A percentile compares a stretch with the other conserved stretches of the same genome.
phyloP scores from a whole-genome alignment of 2,113 vertebrate genomes.

The Scartelaos histophorus region DNA sequence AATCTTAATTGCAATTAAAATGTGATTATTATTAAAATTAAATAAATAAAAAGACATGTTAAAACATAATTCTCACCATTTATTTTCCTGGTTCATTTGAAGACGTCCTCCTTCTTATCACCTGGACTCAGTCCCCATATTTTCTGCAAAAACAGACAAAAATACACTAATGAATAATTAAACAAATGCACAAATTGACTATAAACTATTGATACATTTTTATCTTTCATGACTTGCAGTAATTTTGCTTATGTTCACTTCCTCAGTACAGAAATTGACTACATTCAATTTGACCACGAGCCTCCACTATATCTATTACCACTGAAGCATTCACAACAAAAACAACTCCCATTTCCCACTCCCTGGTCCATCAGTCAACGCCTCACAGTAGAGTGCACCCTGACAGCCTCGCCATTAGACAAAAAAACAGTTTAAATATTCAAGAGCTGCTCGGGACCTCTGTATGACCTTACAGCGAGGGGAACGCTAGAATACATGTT shows the following conservation, averaged over 20 bases:
- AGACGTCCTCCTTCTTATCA: slow-evolving; percentile 41
- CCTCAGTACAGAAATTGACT: background rate
- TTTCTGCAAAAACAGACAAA: slow-evolving; percentile 16
- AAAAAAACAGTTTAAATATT: slow-evolving; percentile 63
- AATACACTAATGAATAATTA: background rate
- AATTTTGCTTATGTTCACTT: background rate
- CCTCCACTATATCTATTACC: slow-evolving; percentile 25
- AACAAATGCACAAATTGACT: too few species aligned
- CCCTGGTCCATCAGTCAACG: slow-evolving; percentile 57
- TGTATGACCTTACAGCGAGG: slow-evolving; percentile 46
- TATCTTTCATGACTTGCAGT: background rate
- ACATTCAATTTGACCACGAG: background rate
- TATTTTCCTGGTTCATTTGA: slow-evolving; percentile 44
- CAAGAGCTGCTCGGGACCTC: slow-evolving; percentile 52
- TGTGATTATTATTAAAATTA: background rate
- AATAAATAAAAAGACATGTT: background rate
- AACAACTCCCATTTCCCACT: slow-evolving; percentile 47
- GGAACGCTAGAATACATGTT: slow-evolving; percentile 27
- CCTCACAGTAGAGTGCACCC: slow-evolving; percentile 51
- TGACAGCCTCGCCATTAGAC: slow-evolving; percentile 50
- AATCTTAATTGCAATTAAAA: too few species aligned
- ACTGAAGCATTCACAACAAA: slow-evolving; percentile 26
- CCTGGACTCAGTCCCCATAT: slow-evolving; percentile 51
- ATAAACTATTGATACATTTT: background rate
- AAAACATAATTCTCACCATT: slow-evolving; percentile 39